Base-by-base conservation (phyloP, 2,888 invertebrate genomes). In the Trilocha varians region DNA sequence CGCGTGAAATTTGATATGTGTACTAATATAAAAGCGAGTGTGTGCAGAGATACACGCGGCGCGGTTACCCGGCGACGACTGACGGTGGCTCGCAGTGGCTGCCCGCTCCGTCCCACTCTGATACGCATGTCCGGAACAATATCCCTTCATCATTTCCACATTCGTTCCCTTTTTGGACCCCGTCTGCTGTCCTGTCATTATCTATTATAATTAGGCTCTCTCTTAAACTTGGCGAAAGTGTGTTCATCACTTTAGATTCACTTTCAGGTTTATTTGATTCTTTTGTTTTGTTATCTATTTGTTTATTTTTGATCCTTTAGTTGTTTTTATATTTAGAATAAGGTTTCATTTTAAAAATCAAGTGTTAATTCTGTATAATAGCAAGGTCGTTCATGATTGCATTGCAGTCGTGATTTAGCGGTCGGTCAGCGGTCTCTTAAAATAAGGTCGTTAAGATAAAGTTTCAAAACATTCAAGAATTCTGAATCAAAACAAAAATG, bases 1-100 rank as follows among this genome's bases (percentile, higher is more conserved):
- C 74, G 64, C 76, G 76, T 76, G 78, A 84, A 85, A 85, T 80
- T 80, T 74, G 83, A 85, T 83, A 84, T 78, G 84, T 84, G 84
- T 76, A 72, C 73, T 55, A 50, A 54, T 33, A 43, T 42, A 42
- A 48, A 55, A 48, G 48, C 53, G 55, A 51, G 50, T 50, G 47
- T 53, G 46, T 42, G 40, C 46, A 39, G 49, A 65, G 61, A 56
- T 65, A 63, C 83, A 62, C 67, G 53, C 75, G 57, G 58, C 68
- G 57, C 74, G 71, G 61, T 73, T 72, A 68, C 67, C 78, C 74
- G 67, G 65, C 67, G 57, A 60, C 75, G 62, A 85, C 84, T 85
- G 79, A 66, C 77, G 75, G 65, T 59, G 55, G 36, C n/a, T 17
- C 17, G 13, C 16, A 9, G 18, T 18, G 13, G 34, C 34, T 16